Conservation (phyloP, 2,797 vertebrate species). For the Tauraco hartlaubi region DNA sequence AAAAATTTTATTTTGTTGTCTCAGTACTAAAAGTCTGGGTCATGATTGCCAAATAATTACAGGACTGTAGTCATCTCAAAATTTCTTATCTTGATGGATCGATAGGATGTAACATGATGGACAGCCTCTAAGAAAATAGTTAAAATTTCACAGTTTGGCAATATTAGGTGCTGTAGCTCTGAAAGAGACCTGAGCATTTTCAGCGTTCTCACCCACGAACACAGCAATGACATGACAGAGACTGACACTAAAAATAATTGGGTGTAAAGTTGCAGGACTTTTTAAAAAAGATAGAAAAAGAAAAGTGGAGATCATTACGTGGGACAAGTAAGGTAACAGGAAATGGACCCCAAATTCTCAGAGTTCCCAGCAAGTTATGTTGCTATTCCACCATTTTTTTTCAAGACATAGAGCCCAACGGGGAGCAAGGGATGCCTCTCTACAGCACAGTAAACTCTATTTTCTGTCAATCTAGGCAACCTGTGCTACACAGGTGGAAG, state of each 20-base stretch:
- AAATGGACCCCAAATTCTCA: neutral
- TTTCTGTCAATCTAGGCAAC: neutral
- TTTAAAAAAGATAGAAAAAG: neutral
- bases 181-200: neutral
- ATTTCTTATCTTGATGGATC: neutral
- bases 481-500: neutral
- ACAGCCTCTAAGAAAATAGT: neutral
- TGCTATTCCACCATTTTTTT: neutral
- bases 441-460: neutral
- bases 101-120: neutral
- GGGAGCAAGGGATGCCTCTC: neutral
- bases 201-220: accelerated
- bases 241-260: neutral
- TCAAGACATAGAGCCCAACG: neutral
- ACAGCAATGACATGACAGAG: neutral
- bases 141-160: neutral
- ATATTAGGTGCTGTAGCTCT: neutral
- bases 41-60: neutral
- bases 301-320: neutral
- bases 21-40: neutral
- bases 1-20: neutral
- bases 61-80: neutral
- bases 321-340: neutral
- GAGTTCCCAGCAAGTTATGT: neutral
- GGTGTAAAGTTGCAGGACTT: neutral